Conservation (phyloP, 2,888 invertebrate species). For the Melipona bicolor region DNA sequence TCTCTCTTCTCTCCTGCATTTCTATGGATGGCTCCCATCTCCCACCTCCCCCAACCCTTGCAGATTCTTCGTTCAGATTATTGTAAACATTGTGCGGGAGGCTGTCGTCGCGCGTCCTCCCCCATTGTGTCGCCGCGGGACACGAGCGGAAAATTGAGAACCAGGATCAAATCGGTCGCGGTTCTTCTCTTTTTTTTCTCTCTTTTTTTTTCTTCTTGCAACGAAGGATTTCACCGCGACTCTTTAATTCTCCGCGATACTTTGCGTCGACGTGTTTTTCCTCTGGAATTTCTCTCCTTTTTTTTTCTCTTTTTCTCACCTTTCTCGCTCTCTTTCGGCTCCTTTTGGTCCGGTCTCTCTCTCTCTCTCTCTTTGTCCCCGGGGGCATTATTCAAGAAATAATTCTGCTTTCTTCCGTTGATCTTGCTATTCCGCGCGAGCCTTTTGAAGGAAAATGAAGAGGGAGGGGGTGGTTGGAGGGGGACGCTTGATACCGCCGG, state of each 20-base stretch:
- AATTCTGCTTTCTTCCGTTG: background rate
- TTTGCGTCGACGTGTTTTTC: too few species aligned
- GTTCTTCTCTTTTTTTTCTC: background rate
- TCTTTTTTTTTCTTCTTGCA: too few species aligned
- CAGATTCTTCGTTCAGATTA: constrained; percentile 48
- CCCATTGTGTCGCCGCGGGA: constrained; percentile 24
- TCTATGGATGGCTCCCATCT: constrained; percentile 17
- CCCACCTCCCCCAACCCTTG: background rate
- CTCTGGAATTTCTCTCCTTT: too few species aligned
- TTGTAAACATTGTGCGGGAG: constrained; percentile 50
- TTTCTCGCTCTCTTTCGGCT: background rate
- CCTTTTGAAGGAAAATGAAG: background rate
- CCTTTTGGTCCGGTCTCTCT: too few species aligned
- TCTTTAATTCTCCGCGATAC: background rate
- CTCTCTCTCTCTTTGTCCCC: too few species aligned
- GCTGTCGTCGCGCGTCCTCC: constrained; percentile 12
- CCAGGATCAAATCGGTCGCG: constrained; percentile 26
- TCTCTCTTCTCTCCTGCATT: constrained; percentile 12
- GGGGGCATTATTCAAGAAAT: background rate
- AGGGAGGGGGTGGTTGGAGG: background rate
- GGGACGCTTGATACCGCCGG: background rate
- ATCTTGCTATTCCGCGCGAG: background rate
- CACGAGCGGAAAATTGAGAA: constrained; percentile 23
- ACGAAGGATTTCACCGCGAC: background rate
- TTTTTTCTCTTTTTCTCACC: background rate